Conservation (phyloP, 2,797 vertebrate genomes). For the Microtus californicus region DNA sequence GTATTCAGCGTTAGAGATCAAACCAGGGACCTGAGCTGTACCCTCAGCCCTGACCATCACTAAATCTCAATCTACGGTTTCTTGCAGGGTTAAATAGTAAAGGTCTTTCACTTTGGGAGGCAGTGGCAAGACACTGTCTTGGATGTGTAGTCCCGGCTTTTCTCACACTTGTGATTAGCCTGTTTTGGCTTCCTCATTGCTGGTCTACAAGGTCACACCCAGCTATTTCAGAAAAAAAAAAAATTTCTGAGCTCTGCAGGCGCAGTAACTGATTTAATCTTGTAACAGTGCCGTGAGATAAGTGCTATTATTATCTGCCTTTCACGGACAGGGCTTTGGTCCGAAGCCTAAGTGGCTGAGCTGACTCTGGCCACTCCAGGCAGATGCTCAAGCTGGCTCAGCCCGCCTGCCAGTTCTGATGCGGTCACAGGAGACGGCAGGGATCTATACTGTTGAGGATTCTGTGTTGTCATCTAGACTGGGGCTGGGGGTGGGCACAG, state of each 20-base stretch:
- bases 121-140: neutral
- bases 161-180: neutral
- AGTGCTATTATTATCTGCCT: neutral
- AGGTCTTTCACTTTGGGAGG: neutral
- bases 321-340: neutral
- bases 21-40: neutral
- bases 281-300: neutral
- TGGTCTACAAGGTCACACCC: neutral
- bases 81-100: neutral
- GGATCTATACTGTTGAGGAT: neutral
- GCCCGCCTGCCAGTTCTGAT: neutral
- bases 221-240: neutral
- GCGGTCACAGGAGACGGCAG: neutral
- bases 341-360: neutral
- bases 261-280: neutral
- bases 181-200: neutral
- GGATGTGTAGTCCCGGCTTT: neutral
- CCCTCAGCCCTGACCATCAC: neutral
- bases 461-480: neutral
- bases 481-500: neutral
- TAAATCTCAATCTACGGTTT: conserved; percentile 29
- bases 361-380: neutral
- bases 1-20: neutral
- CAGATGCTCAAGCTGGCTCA: neutral
- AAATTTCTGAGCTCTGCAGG: neutral